Conservation (phyloP, 1,140 invertebrate genomes). For the Ruditapes philippinarum region DNA sequence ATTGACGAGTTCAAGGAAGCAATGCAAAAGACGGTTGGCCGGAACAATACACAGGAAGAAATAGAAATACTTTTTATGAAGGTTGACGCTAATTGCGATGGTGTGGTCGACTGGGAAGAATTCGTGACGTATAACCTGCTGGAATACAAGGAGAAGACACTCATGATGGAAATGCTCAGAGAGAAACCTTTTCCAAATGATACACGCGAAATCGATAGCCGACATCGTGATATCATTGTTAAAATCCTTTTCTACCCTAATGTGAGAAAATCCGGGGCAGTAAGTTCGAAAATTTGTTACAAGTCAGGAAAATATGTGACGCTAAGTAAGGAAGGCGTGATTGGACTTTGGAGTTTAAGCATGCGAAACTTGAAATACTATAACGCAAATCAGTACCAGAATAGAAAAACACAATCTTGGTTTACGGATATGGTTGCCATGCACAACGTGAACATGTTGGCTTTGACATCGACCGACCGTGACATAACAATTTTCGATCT, state of each 20-base stretch:
- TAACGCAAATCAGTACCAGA: constrained; percentile 51
- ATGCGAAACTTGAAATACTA: constrained; percentile 74
- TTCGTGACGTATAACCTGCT: constrained; percentile 83
- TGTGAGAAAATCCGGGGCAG: constrained; percentile 63
- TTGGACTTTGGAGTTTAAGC: constrained; percentile 78
- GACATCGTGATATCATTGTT: constrained; percentile 76
- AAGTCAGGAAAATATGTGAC: constrained; percentile 75
- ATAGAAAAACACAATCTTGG: constrained; percentile 75
- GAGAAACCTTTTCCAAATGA: constrained; percentile 78
- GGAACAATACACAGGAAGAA: constrained; percentile 73
- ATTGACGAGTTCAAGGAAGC: constrained; percentile 79
- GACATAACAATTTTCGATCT: constrained; percentile 81
- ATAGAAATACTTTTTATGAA: constrained; percentile 82
- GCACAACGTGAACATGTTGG: constrained; percentile 82
- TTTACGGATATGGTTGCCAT: constrained; percentile 79
- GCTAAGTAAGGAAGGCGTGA: constrained; percentile 77
- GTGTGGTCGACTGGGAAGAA: constrained; percentile 85
- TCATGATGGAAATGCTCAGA: constrained; percentile 79
- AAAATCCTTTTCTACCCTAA: constrained; percentile 74
- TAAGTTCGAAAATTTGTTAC: constrained; percentile 57
- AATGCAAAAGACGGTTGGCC: constrained; percentile 76
- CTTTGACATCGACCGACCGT: constrained; percentile 77
- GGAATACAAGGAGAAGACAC: constrained; percentile 81
- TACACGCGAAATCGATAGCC: constrained; percentile 69
- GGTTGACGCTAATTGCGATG: constrained; percentile 85